These are phyloP conservation scores for Anoncus sp. DNA, from an alignment of 2,888 invertebrate species.

Conservation along the genomic window DNA sequence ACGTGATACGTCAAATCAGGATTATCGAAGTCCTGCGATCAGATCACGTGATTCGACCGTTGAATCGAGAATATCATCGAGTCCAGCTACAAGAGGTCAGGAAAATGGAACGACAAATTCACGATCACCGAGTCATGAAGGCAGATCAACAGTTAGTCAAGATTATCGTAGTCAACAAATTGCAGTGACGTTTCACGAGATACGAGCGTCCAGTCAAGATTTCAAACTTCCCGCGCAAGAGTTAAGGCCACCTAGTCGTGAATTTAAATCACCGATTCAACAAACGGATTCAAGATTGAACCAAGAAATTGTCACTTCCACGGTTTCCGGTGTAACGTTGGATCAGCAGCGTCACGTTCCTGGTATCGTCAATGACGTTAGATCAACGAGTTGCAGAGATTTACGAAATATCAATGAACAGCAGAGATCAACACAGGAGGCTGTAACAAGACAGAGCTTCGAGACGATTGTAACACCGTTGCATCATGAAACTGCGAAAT, in stretches of 20 bases:
- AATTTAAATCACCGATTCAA: constrained; percentile 71
- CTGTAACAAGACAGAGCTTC: constrained; percentile 64
- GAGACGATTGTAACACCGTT: constrained; percentile 67
- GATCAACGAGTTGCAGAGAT: constrained; percentile 46
- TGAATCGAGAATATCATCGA: constrained; percentile 36
- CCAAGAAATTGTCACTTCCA: background rate
- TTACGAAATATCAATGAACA: constrained; percentile 3
- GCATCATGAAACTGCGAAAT: constrained; percentile 49
- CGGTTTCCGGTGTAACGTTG: too few species aligned
- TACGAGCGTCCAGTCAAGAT: constrained; percentile 66
- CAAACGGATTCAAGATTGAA: constrained; percentile 63
- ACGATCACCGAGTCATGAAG: constrained; percentile 69
- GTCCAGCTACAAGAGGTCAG: constrained; percentile 64
- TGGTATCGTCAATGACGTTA: constrained; percentile 19
- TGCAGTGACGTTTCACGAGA: constrained; percentile 46
- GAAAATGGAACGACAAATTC: constrained; percentile 69
- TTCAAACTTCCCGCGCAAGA: constrained; percentile 69
- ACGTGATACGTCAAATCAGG: constrained; percentile 62
- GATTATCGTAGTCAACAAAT: too few species aligned
- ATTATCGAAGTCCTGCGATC: constrained; percentile 37
- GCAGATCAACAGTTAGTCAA: constrained; percentile 38
- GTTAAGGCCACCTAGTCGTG: constrained; percentile 71
- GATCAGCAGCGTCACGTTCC: constrained; percentile 7
- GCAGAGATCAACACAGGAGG: background rate
- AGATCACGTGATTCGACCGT: constrained; percentile 15